A percentile compares a stretch with the other conserved stretches of the same genome.
Conservation (phyloP, 2,888 invertebrate species). For the Bhutanitis thaidina region DNA sequence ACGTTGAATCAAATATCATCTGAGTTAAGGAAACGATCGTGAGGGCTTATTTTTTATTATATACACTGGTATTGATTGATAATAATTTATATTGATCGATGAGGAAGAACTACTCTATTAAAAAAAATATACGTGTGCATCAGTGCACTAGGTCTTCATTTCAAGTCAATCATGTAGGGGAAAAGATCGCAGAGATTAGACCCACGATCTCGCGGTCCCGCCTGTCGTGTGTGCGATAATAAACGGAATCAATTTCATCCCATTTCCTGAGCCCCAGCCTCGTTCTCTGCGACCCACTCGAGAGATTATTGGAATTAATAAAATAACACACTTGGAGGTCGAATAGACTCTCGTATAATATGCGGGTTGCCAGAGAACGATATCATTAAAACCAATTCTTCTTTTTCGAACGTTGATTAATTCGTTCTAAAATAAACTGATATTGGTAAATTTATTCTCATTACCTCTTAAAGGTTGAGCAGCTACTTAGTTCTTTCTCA, state of each 20-base stretch:
- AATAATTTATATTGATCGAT: too few relatives aligned
- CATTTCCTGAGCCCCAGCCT: slow-evolving; percentile 66
- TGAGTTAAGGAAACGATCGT: too few relatives aligned
- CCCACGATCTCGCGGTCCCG: slow-evolving; percentile 34
- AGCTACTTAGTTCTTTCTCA: too few relatives aligned
- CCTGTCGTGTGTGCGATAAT: slow-evolving; percentile 39
- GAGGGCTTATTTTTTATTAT: too few relatives aligned
- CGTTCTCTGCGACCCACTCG: slow-evolving; percentile 49
- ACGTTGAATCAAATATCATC: too few relatives aligned
- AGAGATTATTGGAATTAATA: slow-evolving; percentile 60
- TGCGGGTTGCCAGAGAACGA: slow-evolving; percentile 19
- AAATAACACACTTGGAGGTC: slow-evolving; percentile 48
- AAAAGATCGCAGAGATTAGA: slow-evolving; percentile 4
- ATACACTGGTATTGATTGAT: too few relatives aligned
- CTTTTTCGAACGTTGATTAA: too few relatives aligned
- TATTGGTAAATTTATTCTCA: too few relatives aligned
- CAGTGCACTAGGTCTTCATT: neutral
- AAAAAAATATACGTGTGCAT: slow-evolving; percentile 2
- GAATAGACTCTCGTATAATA: slow-evolving; percentile 39
- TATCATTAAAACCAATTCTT: too few relatives aligned
- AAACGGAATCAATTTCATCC: slow-evolving; percentile 69
- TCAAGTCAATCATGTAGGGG: slow-evolving; percentile 12
- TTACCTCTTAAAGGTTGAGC: too few relatives aligned
- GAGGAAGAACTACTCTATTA: too few relatives aligned
- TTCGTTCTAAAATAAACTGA: too few relatives aligned